Base-by-base conservation (phyloP, 2,888 invertebrate genomes). In the Furcula furcula region DNA sequence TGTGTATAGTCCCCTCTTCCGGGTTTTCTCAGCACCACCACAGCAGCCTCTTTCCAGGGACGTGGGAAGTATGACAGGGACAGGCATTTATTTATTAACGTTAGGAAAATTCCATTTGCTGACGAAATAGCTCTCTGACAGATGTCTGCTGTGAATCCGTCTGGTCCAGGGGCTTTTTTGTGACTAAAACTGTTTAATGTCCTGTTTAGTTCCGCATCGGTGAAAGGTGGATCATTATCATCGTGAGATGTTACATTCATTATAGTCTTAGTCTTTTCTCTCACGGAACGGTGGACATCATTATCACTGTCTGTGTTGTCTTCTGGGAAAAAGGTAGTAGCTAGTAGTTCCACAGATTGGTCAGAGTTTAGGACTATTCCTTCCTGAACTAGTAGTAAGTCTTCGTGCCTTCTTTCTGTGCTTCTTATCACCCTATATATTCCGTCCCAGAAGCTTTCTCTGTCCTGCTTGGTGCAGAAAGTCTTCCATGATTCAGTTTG, bases 391-490 rank as follows among this genome's bases (percentile, higher is more conserved):
- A 35, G 14, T 1, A 9, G 18, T 13, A 9, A 1, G 16, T 35
- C 25, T 10, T 10, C 29, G 25, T 6, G 42, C 43, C 25, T 33
- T 12, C 0, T 20, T 5, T 14, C 40, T 25, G n/a, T 34, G 16
- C 6, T 9, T 7, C 2, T 4, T 4, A 20, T 33, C 21, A n/a
- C 37, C 36, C 46, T 40, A 40, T 48, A 46, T 34, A 7, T 31
- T 9, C 31, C 33, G 33, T 29, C 36, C 32, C 7, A 41, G 32
- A 22, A 41, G 33, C 6, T 9, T 34, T 14, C 46, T 36, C 7
- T 43, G 34, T 33, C 39, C 40, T 2, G 47, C 14, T 2, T 34
- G 1, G 6, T 6, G 23, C 29, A 52, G 12, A 9, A 49, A 4
- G 6, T 15, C 29, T 11, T 29, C 28, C 13, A 31, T n/a, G 7